Evolutionary conservation across 2,888 invertebrate species (phyloP).

Genomic region (Rhopalosiphum nymphaeae): DNA sequence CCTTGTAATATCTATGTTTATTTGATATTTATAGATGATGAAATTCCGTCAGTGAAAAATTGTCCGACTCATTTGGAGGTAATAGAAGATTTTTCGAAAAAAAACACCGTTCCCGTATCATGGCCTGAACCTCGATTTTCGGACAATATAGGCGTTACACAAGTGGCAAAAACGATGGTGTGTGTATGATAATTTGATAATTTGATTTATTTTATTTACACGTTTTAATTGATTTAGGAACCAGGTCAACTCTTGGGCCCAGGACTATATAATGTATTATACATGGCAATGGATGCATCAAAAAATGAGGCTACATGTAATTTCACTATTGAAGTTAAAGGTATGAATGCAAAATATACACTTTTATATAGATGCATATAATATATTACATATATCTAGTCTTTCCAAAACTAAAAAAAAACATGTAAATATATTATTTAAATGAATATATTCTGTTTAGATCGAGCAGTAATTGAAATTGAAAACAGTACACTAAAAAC

Average conservation of each 20-base stretch:
- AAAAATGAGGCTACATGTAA: conserved; percentile 40
- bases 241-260: conserved; percentile 19
- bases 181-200: neutral
- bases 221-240: conserved; percentile 23
- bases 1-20: neutral
- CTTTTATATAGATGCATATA: too few species aligned
- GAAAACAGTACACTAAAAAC: conserved; percentile 3
- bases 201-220: neutral
- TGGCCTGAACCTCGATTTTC: conserved; percentile 50
- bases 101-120: conserved; percentile 1
- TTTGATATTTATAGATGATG: conserved; percentile 32
- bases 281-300: conserved; percentile 32
- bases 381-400: neutral
- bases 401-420: neutral
- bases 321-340: conserved; percentile 51
- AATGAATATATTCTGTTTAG: conserved; percentile 8
- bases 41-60: conserved; percentile 25
- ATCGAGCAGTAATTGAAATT: neutral
- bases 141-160: conserved; percentile 17
- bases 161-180: conserved; percentile 40
- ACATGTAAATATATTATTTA: neutral
- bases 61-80: conserved; percentile 45
- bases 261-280: conserved; percentile 18
- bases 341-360: neutral
- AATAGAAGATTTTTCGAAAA: conserved; percentile 16